Base-by-base conservation (phyloP, 2,888 invertebrate species). In the Standfussiana lucernea region DNA sequence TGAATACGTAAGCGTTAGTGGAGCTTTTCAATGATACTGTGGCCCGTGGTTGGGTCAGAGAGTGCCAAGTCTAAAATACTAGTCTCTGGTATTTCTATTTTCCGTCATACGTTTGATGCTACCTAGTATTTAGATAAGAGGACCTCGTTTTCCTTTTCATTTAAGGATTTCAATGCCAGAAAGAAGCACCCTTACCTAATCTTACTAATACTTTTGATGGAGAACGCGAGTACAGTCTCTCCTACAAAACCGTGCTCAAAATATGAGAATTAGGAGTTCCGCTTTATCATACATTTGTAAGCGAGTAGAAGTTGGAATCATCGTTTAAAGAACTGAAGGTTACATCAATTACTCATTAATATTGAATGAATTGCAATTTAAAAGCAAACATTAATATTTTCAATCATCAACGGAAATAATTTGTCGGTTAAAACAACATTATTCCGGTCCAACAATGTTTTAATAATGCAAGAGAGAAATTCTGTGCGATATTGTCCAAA, bases 311-410 rank as follows among this genome's bases (percentile, higher is more conserved):
- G 45, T 50, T 13, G 21, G 37, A 61, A 61, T 65, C 15, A 28
- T 66, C 56, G 35, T 50, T 66, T 66, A 65, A 15, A 65, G 28
- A 65, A 75, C 42, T 65, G n/a, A 65, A 81, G 40, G 62, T 56
- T 24, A 64, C 15, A 56, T 80, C 32, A 47, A 64, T 73, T 53
- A 61, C 28, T 45, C 24, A 75, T 81, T 80, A 74, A 28, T 65
- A 56, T 42, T 72, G 47, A 56, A 64, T 35, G 1, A 80, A 75
- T 65, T 56, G 35, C 40, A 81, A 50, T 81, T 64, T 64, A 64
- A 59, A 66, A 50, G 13, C 5, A 72, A 62, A 45, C 18, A 24
- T 15, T 15, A 61, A 47, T 35, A 62, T 79, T 10, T 37, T 28
- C 8, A 53, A 53, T 45, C 15, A 35, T 35, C 32, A 72, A 72